Base-by-base conservation (phyloP, 2,797 vertebrate species). In the Catamblyrhynchus diadema region DNA sequence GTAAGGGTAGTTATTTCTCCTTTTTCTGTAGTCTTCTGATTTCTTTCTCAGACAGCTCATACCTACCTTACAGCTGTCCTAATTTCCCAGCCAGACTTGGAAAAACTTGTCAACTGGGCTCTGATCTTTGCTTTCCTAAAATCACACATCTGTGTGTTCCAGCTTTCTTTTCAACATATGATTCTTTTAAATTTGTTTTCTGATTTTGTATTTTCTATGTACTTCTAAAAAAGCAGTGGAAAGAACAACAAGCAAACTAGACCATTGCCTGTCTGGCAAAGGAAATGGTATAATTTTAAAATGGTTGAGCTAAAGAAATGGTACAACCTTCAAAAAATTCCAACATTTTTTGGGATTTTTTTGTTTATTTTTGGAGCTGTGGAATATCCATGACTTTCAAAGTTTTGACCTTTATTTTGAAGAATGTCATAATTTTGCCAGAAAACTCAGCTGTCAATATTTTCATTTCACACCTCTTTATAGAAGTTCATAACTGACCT, bases 401-500 rank as follows among this genome's bases (percentile, higher is more conserved):
- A 77, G 45, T 78, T 93, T 72, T 94, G 83, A 84, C 69, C 90
- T 94, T 91, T 87, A 45, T 70, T 94, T 88, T 89, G 93, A 91
- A 94, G 57, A 91, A 86, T 6, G 28, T 91, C 74, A 65, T 80
- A 80, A 70, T 89, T 96, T 74, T 95, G 86, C 92, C 88, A 95
- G 81, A 51, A 92, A 95, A 90, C 23, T 89, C 83, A 85, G 70
- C 71, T 95, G 91, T 93, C 92, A 92, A 84, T 97, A 95, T 96
- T 97, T 96, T 95, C 39, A 72, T 96, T 95, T 96, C 94, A 90
- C 93, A 95, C 81, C 54, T 94, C 81, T 95, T 95, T 95, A 82
- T 59, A 60, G 81, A 91, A 90, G 64, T 71, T 83, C 87, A 88
- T 92, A 96, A 91, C 72, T 91, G 81, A 84, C 87, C 83, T 93